Evolutionary conservation across 1,140 invertebrate genomes (phyloP), one percentile per base, ranked within the genome.

Genomic region (Himalopsyche phryganea): DNA sequence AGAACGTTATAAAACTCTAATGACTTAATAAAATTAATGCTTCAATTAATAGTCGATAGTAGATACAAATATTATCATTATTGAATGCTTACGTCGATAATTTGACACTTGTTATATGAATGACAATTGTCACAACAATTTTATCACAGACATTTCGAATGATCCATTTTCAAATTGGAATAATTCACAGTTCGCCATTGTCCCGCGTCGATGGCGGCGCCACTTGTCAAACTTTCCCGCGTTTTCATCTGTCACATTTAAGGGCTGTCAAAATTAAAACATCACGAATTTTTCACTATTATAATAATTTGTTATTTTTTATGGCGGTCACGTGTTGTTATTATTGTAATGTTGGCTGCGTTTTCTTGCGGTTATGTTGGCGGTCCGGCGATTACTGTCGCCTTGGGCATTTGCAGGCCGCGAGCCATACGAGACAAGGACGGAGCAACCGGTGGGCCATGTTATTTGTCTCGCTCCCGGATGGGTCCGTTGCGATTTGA

Each of bases 381-480:
- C 36, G 52, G 52, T 40, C 36, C 36, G 46, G 40, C 10, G 33
- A 17, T 33, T 6, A 56, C 54, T 56, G 54, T 56, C 54, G 54
- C 54, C 54, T n/a, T 41, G 47, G 54, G 54, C 44, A 10, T 11
- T 23, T 15, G 47, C 13, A 17, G 46, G 33, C 54, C 23, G 35
- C 13, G 47, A 36, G 18, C 53, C 18, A 5, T 28, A 5, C 10
- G 46, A 28, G 38, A 56, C 13, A n/a, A 44, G 42, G 52, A 55
- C 46, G 20, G 36, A 36, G 23, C 23, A 10, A 11, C 18, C 23
- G 19, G 18, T 40, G n/a, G n/a, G 15, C 15, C 15, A 11, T 13
- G 18, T 17, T 13, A 13, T 28, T n/a, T n/a, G 40, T 44, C 28
- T 38, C 46, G 20, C 46, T 48, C 28, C 4, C 23, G 50, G 36